phyloP scores from a whole-genome alignment of 2,888 invertebrate genomes.

The Phortica okadai region DNA sequence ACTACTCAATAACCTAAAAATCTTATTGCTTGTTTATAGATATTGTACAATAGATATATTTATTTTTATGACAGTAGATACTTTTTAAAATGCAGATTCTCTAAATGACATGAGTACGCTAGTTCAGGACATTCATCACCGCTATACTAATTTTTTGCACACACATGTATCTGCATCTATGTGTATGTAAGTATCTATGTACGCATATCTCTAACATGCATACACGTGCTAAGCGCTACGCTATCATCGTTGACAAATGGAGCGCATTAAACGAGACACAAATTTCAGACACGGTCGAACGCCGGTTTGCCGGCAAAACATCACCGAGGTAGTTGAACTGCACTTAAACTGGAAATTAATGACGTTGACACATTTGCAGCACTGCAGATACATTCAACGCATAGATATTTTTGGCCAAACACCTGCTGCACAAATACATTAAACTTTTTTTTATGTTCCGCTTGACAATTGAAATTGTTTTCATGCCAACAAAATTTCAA shows the following conservation, averaged over 20 bases:
- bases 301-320: background rate
- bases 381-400: conserved; percentile 1
- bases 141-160: conserved; percentile 1
- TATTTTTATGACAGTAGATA: background rate
- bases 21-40: no score
- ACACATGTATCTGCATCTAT: conserved; percentile 33
- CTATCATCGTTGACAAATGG: conserved; percentile 50
- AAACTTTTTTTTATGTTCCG: background rate
- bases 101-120: background rate
- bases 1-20: no score
- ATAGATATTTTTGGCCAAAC: conserved; percentile 9
- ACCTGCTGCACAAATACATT: conserved; percentile 6
- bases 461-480: background rate
- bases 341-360: conserved; percentile 25
- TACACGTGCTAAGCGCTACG: conserved; percentile 47
- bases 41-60: background rate
- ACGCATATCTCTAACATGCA: conserved; percentile 14
- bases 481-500: background rate
- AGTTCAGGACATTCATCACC: background rate
- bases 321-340: conserved; percentile 24
- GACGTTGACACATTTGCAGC: conserved; percentile 23
- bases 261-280: conserved; percentile 49
- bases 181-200: conserved; percentile 29
- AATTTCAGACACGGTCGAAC: background rate
- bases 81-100: background rate